Evolutionary conservation across 2,113 vertebrate species (phyloP), one percentile per base, ranked within the genome.

Genomic region (Cnemophilus loriae): DNA sequence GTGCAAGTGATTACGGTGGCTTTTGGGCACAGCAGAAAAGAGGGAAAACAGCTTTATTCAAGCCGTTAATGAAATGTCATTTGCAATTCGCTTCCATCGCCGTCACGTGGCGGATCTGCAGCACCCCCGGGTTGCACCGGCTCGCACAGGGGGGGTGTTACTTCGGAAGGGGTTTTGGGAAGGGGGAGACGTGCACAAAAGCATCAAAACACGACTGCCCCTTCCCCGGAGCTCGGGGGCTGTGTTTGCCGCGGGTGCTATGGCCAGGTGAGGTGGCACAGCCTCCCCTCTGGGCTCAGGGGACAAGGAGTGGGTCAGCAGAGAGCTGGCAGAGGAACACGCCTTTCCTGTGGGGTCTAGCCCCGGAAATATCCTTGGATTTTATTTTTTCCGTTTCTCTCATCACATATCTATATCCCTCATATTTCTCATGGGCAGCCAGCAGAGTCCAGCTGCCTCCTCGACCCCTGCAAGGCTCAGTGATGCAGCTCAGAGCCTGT

Each of bases 61-160:
- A 97, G 96, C 96, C 19, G 77, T 91, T 98, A 98, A 98, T 97
- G 97, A 97, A 97, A 96, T 97, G 97, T 97, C 97, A 97, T 97
- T 93, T 96, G 94, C 74, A 90, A 96, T 97, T 97, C 89, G 7
- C 77, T 93, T 96, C 95, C 93, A 81, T 28, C 7, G 92, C 87
- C 3, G 27, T 95, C 96, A 92, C 89, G 73, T 52, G 89, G 92
- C 2, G 0, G 83, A 71, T 78, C 61, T 2, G 6, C 79, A 74
- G 90, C 90, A 88, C 73, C 79, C 76, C 70, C 26, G 50, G 87
- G 18, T 61, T 41, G 91, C 78, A 60, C 81, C 2, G 32, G 39
- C 78, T 86, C 46, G 2, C 41, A 7, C 7, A 7, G 32, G 44
- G 37, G 37, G 49, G 32, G 15, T 70, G 56, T 52, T 30, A 26